phyloP scores from a whole-genome alignment of 2,113 vertebrate genomes.

The Chaetodon trifascialis region DNA sequence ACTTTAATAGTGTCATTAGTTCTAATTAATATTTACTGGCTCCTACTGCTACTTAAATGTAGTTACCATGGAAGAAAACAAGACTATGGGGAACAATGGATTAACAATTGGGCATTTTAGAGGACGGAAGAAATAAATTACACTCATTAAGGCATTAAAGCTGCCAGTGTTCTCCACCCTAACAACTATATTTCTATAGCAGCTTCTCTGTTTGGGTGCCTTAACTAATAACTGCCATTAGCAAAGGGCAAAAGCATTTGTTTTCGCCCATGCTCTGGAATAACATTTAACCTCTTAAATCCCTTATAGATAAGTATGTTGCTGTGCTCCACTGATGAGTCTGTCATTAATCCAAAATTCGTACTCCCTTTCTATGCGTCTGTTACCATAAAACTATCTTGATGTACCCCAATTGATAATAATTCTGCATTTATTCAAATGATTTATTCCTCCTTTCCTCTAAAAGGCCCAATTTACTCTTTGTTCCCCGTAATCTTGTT shows the following conservation, averaged over 20 bases:
- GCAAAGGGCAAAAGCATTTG: not conserved
- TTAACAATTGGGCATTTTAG: not conserved
- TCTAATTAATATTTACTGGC: not conserved
- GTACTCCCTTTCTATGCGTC: too few relatives aligned
- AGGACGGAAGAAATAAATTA: not conserved
- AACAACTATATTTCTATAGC: not conserved
- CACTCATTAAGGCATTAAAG: not conserved
- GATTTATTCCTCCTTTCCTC: too few relatives aligned
- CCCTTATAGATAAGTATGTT: not conserved
- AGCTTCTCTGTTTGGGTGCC: not conserved
- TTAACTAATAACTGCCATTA: constrained; percentile 1
- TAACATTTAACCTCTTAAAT: too few relatives aligned
- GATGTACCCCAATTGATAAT: too few relatives aligned
- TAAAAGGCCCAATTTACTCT: too few relatives aligned
- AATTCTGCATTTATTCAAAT: too few relatives aligned
- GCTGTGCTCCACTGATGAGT: not conserved
- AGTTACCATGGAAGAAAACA: not conserved
- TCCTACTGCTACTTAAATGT: not conserved
- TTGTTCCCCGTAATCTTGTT: too few relatives aligned
- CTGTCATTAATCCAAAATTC: too few relatives aligned
- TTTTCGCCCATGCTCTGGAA: not conserved
- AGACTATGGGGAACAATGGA: not conserved
- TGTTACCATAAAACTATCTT: too few relatives aligned
- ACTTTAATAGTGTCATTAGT: not conserved
- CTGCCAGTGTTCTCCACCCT: not conserved